Evolutionary conservation across 23 tunicate genomes (phyloP), one percentile per base, ranked within the genome.

Genomic region (Corella eumyota): DNA sequence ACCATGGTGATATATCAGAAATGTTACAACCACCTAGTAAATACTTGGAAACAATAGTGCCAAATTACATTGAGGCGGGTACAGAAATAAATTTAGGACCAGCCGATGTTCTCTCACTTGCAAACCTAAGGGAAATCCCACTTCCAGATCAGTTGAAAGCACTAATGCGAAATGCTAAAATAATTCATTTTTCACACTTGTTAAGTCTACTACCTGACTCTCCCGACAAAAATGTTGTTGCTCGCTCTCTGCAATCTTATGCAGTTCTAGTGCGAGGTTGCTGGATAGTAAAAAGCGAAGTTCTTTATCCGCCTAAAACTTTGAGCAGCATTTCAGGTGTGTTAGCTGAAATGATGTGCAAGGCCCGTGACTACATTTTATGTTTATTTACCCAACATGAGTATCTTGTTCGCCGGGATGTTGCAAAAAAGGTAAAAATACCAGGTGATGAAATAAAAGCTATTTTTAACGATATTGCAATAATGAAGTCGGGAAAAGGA

Each of bases 261-360:
- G 92, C 92, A 31, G 80, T 83, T 3, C 49, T 83, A 25, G 79
- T 83, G 1, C 61, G 56, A 28, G 83, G 83, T 20, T 76, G 94
- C 50, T 84, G 83, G 83, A 69, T 84, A 36, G 94, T 84, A 1
- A 84, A 84, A 69, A 84, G 94, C 45, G 94, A 84, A 21, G 71
- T 84, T 6, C 61, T 84, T 29, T 84, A 64, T 76, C 94, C 94
- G 0, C 59, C 94, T 27, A 36, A 70, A 9, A 69, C 94, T 11
- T 30, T 64, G 25, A 75, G 83, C 37, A 67, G 78, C 13, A 58
- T 84, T 2, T 64, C 83, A 17, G 94, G 94, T 4, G 58, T 58
- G 6, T 78, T 83, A 29, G 30, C 78, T 1, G 94, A 84, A 0
- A 46, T 24, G 20, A 60, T 84, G 53, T 84, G 94, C 64, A 69